phyloP scores from a whole-genome alignment of 2,797 vertebrate species.

The Philypnodon macrostomus region DNA sequence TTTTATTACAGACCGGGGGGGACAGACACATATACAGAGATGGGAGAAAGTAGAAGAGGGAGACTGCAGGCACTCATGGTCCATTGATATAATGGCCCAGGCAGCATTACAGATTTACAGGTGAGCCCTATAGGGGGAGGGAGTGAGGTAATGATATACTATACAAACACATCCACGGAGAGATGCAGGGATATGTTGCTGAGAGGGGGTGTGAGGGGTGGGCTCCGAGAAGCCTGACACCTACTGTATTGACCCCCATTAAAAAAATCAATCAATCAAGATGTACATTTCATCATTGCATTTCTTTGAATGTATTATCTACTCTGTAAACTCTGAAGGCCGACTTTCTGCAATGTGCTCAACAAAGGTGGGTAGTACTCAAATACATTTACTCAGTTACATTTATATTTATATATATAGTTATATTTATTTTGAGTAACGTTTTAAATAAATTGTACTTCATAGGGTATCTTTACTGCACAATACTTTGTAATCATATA shows the following conservation, averaged over 20 bases:
- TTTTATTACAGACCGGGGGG: slow-evolving; percentile 72
- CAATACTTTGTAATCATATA: too few relatives aligned
- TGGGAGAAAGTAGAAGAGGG: slow-evolving; percentile 46
- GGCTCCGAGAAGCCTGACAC: slow-evolving; percentile 9
- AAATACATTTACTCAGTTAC: too few relatives aligned
- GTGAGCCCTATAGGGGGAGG: slow-evolving; percentile 40
- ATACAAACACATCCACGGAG: neutral
- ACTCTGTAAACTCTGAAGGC: neutral
- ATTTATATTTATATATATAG: too few relatives aligned
- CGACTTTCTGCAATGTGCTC: too few relatives aligned
- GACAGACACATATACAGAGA: slow-evolving; percentile 50
- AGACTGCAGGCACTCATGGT: slow-evolving; percentile 51
- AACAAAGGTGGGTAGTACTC: too few relatives aligned
- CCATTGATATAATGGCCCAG: slow-evolving; percentile 65
- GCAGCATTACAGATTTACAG: slow-evolving; percentile 62
- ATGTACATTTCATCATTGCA: neutral
- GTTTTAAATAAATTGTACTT: too few relatives aligned
- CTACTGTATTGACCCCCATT: slow-evolving; percentile 7
- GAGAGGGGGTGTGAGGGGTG: neutral
- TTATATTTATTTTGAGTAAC: too few relatives aligned
- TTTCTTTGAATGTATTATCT: neutral
- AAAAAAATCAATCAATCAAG: neutral
- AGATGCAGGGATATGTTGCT: slow-evolving; percentile 2
- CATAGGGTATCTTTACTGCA: too few relatives aligned
- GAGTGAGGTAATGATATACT: slow-evolving; percentile 17